Percentiles rank a stretch among this genome's conserved stretches.
These are phyloP conservation scores for Monopterus albus DNA, from an alignment of 2,113 vertebrate species.

Conservation along the genomic window DNA sequence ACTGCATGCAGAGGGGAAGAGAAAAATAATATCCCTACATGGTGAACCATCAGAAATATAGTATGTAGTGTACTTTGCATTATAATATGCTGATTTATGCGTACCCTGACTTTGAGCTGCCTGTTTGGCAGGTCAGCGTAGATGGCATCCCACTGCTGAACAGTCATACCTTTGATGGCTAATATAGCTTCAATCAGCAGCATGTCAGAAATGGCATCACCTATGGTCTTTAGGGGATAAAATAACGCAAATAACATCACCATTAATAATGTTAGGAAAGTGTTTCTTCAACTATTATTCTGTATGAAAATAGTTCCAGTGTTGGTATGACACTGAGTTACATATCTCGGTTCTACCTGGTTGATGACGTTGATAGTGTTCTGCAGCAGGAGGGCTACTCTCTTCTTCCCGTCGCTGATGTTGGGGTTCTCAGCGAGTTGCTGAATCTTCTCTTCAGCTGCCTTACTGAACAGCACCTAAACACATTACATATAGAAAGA, in stretches of 20 bases:
- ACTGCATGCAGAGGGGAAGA: no score
- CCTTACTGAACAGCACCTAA: constrained; percentile 92
- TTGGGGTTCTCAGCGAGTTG: constrained; percentile 80
- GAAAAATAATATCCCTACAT: no score
- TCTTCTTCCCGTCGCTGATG: constrained; percentile 79
- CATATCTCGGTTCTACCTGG: constrained; percentile 83
- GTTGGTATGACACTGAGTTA: not conserved
- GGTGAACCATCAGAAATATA: not conserved
- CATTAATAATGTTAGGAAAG: not conserved
- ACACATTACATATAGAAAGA: not conserved
- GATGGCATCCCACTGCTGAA: constrained; percentile 92
- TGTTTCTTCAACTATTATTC: not conserved
- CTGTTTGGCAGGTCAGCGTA: constrained; percentile 93
- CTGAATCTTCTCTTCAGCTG: constrained; percentile 88
- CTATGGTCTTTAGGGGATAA: constrained; percentile 84
- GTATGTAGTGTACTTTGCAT: not conserved
- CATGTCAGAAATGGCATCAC: constrained; percentile 96
- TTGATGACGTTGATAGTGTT: constrained; percentile 90
- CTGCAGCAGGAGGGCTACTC: constrained; percentile 86
- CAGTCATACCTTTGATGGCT: constrained; percentile 85
- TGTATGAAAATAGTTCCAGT: not conserved
- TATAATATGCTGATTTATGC: not conserved
- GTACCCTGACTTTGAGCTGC: constrained; percentile 94
- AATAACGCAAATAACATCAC: not conserved
- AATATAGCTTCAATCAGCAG: constrained; percentile 92